phyloP scores from a whole-genome alignment of 2,113 vertebrate species.

The Calyptommatus sinebrachiatus region DNA sequence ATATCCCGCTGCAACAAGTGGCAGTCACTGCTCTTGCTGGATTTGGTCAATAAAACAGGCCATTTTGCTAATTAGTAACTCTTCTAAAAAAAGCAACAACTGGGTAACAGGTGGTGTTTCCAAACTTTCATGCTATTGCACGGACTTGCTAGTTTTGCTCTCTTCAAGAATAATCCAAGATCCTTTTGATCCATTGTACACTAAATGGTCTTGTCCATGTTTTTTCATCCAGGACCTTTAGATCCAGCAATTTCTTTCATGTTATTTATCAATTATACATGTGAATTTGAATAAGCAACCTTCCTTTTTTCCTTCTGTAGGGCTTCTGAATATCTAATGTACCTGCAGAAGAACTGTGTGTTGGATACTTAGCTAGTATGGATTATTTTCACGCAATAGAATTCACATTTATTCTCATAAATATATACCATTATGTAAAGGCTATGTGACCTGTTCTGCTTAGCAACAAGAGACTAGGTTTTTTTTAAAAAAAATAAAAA shows the following conservation, averaged over 20 bases:
- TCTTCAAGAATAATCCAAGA: constrained; percentile 32
- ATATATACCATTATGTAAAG: no score
- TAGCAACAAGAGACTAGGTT: not conserved
- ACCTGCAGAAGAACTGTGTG: not conserved
- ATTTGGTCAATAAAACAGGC: not conserved
- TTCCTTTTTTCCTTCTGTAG: not conserved
- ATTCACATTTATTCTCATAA: not conserved
- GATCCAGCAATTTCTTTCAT: not conserved
- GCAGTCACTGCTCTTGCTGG: not conserved
- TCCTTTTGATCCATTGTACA: constrained; percentile 34
- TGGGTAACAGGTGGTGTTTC: constrained; percentile 35
- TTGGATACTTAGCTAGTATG: not conserved
- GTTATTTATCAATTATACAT: not conserved
- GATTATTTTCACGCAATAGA: not conserved
- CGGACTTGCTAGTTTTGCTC: constrained; percentile 34
- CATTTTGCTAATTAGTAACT: constrained; percentile 2
- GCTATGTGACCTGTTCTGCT: not conserved
- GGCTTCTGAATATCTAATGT: not conserved
- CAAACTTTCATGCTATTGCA: constrained; percentile 22
- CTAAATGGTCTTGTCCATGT: constrained; percentile 32
- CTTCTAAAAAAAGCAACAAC: constrained; percentile 21
- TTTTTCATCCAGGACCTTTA: not conserved
- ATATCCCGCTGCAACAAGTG: not conserved
- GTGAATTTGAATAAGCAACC: no score
- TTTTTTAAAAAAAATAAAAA: not conserved